phyloP scores from a whole-genome alignment of 1,140 invertebrate species.

The Eumeta japonica region DNA sequence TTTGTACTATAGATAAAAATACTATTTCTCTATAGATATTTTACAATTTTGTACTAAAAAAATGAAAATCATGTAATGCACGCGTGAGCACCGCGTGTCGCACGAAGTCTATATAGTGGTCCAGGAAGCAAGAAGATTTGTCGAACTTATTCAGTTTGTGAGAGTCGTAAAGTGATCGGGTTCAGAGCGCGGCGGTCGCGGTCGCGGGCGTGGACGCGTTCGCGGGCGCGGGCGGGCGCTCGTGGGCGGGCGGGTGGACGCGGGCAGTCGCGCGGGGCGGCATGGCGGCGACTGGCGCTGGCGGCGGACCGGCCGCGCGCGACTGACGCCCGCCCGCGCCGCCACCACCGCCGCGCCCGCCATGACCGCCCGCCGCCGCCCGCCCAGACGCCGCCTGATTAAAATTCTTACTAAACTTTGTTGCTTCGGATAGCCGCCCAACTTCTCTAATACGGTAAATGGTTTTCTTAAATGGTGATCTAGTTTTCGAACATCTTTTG shows the following conservation, averaged over 20 bases:
- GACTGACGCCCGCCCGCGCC: constrained; percentile 39
- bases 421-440: constrained; percentile 26
- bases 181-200: constrained; percentile 19
- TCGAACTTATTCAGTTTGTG: constrained; percentile 57
- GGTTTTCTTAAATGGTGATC: constrained; percentile 21
- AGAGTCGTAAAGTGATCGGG: constrained; percentile 29
- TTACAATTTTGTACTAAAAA: constrained; percentile 52
- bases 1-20: constrained; percentile 53
- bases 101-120: constrained; percentile 51
- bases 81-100: background rate
- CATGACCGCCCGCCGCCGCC: constrained; percentile 29
- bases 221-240: constrained; percentile 12
- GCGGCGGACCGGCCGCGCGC: constrained; percentile 43
- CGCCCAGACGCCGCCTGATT: constrained; percentile 29
- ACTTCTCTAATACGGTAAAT: constrained; percentile 19
- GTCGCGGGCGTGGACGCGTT: constrained; percentile 1
- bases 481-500: no score
- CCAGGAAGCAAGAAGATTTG: constrained; percentile 54
- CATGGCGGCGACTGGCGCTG: constrained; percentile 38
- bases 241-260: constrained; percentile 3
- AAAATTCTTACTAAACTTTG: constrained; percentile 43
- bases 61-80: constrained; percentile 9
- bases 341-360: constrained; percentile 26
- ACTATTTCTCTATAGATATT: constrained; percentile 46
- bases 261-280: constrained; percentile 19